These are phyloP conservation scores for Mechanitis messenoides DNA, from an alignment of 2,888 invertebrate genomes.

Conservation along the genomic window DNA sequence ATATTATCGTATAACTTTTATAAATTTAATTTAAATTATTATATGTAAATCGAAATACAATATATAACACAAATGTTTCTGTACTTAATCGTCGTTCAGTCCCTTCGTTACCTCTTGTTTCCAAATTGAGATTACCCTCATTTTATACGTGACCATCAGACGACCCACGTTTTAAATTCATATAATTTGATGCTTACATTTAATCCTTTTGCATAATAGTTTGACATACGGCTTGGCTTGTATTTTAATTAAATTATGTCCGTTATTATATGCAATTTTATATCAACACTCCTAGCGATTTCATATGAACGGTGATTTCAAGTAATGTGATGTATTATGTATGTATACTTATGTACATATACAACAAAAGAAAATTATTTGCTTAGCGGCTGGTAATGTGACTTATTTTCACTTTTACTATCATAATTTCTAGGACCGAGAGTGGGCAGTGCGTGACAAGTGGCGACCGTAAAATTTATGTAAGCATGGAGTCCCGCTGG, in stretches of 20 bases:
- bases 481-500: constrained; percentile 50
- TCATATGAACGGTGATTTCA: too few species aligned
- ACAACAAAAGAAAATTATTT: neutral
- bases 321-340: too few species aligned
- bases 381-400: constrained; percentile 23
- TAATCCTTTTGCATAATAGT: constrained; percentile 3
- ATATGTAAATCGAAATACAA: neutral
- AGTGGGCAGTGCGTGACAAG: constrained; percentile 32
- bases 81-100: constrained; percentile 9
- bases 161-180: constrained; percentile 8
- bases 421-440: constrained; percentile 34
- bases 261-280: neutral
- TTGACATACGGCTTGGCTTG: neutral
- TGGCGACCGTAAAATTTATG: constrained; percentile 54
- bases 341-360: too few species aligned
- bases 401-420: constrained; percentile 50
- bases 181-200: constrained; percentile 13
- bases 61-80: neutral
- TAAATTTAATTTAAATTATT: neutral
- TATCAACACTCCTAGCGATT: too few species aligned
- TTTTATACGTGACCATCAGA: constrained; percentile 19
- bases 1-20: too few species aligned
- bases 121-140: constrained; percentile 12
- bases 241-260: neutral
- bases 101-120: constrained; percentile 2